Base-by-base conservation (phyloP, 2,888 invertebrate genomes). In the Hydrotaea cyrtoneurina region DNA sequence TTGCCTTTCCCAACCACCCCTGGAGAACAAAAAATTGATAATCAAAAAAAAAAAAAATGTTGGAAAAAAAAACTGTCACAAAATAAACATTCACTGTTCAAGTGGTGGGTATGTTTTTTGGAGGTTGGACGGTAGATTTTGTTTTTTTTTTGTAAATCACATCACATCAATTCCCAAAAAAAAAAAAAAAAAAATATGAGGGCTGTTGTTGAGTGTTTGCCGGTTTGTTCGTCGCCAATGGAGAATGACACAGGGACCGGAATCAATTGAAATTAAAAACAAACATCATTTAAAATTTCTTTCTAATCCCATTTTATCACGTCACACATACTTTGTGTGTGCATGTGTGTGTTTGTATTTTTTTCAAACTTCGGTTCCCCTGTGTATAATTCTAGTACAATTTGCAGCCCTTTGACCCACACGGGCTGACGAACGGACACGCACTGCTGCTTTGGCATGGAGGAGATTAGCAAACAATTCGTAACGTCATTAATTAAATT, bases 401-500 rank as follows among this genome's bases (percentile, higher is more conserved):
- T 39, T 39, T 39, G 39, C 8, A 8, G 39, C 13, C 4, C 39
- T 39, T 39, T 39, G 39, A 39, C 39, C 53, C 53, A 31, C 2
- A 31, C 31, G 31, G 3, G 7, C 31, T 31, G 53, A n/a, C 53
- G 2, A 21, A 21, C 23, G 39, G n/a, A n/a, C 59, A 23, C 26
- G 15, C 59, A 26, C 59, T 13, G 13, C 26, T 59, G 11, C 13
- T 59, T 23, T 1, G 39, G 13, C 10, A 39, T 39, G 39, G 39
- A 3, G 39, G 31, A 31, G 62, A 62, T 62, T 62, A 62, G 62
- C 62, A 62, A 62, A 62, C 15, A 62, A 62, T 62, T 62, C 62
- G 62, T 62, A 62, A 62, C 31, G 62, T 62, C 62, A 62, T 62
- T 62, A 62, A 62, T 62, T 62, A 62, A 62, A 62, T 31, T 62